Conservation (phyloP, 2,888 invertebrate species). For the Pherbina coryleti region DNA sequence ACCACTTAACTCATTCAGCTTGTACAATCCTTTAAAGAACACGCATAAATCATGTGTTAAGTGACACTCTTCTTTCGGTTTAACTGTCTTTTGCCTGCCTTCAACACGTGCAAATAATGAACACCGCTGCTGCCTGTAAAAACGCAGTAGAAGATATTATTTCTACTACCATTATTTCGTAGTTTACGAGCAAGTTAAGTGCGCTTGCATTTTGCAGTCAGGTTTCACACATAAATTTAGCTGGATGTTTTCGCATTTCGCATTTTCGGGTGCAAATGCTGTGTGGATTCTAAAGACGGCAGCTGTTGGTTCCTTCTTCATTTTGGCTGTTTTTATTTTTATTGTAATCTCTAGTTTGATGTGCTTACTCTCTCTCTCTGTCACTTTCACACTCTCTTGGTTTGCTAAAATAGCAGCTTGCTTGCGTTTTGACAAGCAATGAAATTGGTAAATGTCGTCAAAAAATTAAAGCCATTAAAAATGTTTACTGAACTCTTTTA, state of each 20-base stretch:
- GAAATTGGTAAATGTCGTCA: too few relatives aligned
- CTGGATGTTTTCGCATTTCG: background rate
- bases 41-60: slow-evolving; percentile 60
- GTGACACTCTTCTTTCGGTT: slow-evolving; percentile 51
- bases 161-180: slow-evolving; percentile 7
- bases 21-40: slow-evolving; percentile 50
- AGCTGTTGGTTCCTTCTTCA: background rate
- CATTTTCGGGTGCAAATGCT: background rate
- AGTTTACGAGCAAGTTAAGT: background rate
- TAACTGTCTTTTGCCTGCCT: background rate
- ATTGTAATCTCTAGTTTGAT: too few relatives aligned
- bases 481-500: too few relatives aligned
- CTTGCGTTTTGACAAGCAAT: too few relatives aligned
- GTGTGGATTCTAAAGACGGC: background rate
- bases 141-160: background rate
- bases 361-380: too few relatives aligned
- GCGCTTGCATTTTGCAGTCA: slow-evolving; percentile 20
- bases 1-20: too few relatives aligned
- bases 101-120: background rate
- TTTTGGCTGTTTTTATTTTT: background rate
- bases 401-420: too few relatives aligned
- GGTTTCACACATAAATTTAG: slow-evolving; percentile 11
- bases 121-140: background rate
- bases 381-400: too few relatives aligned
- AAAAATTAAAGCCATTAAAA: too few relatives aligned